A percentile compares a stretch with the other conserved stretches of the same genome.
phyloP scores from a whole-genome alignment of 2,113 vertebrate species.

The Prolemur simus region DNA sequence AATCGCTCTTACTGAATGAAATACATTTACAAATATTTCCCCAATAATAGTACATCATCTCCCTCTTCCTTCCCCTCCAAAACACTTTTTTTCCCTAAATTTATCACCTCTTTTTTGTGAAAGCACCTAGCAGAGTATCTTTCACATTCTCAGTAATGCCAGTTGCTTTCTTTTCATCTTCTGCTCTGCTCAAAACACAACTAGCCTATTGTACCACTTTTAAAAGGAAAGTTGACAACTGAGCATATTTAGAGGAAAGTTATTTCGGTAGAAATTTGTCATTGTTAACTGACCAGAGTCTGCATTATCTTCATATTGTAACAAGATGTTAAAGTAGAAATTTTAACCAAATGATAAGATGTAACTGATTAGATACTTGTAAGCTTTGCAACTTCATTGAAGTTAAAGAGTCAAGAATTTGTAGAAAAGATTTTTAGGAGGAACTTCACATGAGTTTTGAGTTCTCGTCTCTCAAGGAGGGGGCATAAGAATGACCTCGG shows the following conservation, averaged over 20 bases:
- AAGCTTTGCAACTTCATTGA: not conserved
- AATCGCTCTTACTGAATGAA: not conserved
- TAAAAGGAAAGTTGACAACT: slow-evolving; percentile 11
- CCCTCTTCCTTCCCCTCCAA: no score
- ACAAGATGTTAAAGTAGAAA: not conserved
- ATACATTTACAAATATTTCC: not conserved
- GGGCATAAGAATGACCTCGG: not conserved
- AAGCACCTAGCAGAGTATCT: not conserved
- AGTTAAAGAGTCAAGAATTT: not conserved
- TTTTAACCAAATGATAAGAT: not conserved
- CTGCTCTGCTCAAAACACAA: not conserved
- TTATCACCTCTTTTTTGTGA: not conserved
- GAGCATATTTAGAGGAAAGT: not conserved
- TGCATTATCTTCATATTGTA: not conserved
- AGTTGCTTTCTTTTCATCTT: not conserved
- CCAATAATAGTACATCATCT: not conserved
- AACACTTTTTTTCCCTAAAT: not conserved
- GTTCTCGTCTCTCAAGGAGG: not conserved
- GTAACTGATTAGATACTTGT: not conserved
- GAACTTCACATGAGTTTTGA: not conserved
- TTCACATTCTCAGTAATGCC: not conserved
- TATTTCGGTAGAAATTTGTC: not conserved
- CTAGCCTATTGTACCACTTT: not conserved
- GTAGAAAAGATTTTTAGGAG: not conserved
- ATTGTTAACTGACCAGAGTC: not conserved